Evolutionary conservation across 2,113 vertebrate species (phyloP), one percentile per base, ranked within the genome.

Genomic region (Lamprologus sp.): DNA sequence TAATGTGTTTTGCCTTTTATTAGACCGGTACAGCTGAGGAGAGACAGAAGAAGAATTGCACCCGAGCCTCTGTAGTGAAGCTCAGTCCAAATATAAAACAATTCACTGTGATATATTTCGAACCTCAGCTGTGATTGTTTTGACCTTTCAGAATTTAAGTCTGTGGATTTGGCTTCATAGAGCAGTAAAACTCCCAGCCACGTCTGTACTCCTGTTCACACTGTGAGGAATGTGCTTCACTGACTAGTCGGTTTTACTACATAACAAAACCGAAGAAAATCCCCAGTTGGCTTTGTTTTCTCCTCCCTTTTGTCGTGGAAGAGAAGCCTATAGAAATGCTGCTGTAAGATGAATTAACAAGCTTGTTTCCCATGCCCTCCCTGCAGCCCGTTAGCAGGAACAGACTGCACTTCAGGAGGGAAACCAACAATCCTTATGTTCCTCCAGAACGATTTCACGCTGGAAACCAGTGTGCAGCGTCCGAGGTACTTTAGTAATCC

Each of bases 341-440:
- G 82, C 83, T 77, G 84, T 47, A 88, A 47, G 85, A 58, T 77
- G 81, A 89, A 81, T 92, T 91, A 93, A 95, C 87, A 90, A 88
- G 89, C 86, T 80, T 12, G 84, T 92, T 95, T 94, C 92, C 94
- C 92, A 94, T 89, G 85, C 84, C 88, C 86, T 83, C 85, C 68
- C 79, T 42, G 47, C 37, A 85, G 58, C 75, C 60, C 60, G 23
- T 86, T 80, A 80, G 70, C 84, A 83, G 68, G 17, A 79, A 70
- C 84, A 68, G 85, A 73, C 56, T 63, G 56, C 51, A 84, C 75
- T 65, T 65, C 73, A 45, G 77, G 86, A 89, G 89, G 87, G 40
- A 87, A 90, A 83, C 84, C 89, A 90, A 23, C 68, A 89, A 80
- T 84, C 77, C 65, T 45, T 9, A 37, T 82, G 88, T 37, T 85